Conservation (phyloP, 2,888 invertebrate genomes). For the Drosophila anomalipes region DNA sequence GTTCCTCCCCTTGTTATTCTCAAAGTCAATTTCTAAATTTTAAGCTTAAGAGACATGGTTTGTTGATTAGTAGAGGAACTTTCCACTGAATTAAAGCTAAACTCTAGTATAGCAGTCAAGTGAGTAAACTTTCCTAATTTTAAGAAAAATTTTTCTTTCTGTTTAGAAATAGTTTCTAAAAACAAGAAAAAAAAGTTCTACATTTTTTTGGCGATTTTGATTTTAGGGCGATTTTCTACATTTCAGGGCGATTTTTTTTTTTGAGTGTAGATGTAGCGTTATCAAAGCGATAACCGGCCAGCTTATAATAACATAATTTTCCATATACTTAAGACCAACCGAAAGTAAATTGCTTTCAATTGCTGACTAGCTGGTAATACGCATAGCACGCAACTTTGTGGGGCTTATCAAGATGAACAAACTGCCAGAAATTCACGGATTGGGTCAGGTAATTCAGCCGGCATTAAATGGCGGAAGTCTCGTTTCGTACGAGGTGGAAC, state of each 20-base stretch:
- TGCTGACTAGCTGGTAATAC: neutral
- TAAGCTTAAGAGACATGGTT: neutral
- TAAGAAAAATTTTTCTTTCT: neutral
- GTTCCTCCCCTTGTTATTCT: neutral
- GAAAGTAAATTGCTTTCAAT: neutral
- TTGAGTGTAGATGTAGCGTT: constrained; percentile 12
- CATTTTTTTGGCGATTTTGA: neutral
- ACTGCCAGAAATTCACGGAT: constrained; percentile 44
- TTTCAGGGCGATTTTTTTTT: neutral
- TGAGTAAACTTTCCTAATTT: neutral
- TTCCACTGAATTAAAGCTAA: neutral
- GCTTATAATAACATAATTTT: neutral
- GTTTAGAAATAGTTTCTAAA: neutral
- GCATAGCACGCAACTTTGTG: neutral
- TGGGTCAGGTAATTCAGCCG: constrained; percentile 44
- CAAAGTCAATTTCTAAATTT: neutral
- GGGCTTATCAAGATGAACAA: constrained; percentile 13
- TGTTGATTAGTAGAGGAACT: neutral
- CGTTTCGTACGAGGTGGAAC: constrained; percentile 23
- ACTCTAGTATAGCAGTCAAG: too few relatives aligned
- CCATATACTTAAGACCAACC: neutral
- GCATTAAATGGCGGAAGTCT: constrained; percentile 34
- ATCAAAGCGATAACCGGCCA: constrained; percentile 30
- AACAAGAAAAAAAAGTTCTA: neutral
- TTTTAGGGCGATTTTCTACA: neutral